phyloP scores from a whole-genome alignment of 2,888 invertebrate genomes.

The Tachina fera region DNA sequence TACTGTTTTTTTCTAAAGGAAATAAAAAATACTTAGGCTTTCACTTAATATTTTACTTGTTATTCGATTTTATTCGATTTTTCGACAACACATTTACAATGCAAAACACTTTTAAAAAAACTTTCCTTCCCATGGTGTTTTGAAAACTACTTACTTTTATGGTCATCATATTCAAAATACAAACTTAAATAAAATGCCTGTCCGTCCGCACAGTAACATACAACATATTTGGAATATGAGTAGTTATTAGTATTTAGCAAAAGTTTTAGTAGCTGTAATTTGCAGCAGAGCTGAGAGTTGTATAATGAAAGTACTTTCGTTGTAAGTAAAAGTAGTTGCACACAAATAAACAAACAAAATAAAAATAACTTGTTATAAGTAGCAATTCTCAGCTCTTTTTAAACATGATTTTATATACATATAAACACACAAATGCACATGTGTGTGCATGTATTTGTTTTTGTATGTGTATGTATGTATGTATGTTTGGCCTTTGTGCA shows the following conservation, averaged over 20 bases:
- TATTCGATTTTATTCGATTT: not conserved
- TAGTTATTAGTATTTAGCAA: conserved; percentile 52
- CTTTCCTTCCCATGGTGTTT: conserved; percentile 44
- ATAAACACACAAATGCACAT: not conserved
- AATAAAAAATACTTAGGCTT: too few species aligned
- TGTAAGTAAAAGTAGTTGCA: conserved; percentile 41
- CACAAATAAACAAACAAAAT: not conserved
- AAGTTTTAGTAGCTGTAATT: conserved; percentile 43
- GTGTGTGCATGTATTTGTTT: not conserved
- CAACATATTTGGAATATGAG: conserved; percentile 51
- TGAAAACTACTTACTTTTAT: conserved; percentile 25
- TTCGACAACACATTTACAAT: not conserved
- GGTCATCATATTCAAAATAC: conserved; percentile 45
- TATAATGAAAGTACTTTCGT: conserved; percentile 36
- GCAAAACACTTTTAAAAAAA: not conserved
- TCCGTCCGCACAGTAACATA: conserved; percentile 23
- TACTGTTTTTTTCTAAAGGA: too few species aligned
- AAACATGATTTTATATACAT: conserved; percentile 23
- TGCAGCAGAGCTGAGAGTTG: conserved; percentile 32
- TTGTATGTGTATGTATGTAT: not conserved
- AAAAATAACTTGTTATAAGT: conserved; percentile 38
- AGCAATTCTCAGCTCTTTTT: conserved; percentile 42
- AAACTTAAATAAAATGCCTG: conserved; percentile 40
- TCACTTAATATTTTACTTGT: not conserved
- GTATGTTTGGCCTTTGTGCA: not conserved